phyloP scores from a whole-genome alignment of 2,888 invertebrate species.

The Junonia oenone region DNA sequence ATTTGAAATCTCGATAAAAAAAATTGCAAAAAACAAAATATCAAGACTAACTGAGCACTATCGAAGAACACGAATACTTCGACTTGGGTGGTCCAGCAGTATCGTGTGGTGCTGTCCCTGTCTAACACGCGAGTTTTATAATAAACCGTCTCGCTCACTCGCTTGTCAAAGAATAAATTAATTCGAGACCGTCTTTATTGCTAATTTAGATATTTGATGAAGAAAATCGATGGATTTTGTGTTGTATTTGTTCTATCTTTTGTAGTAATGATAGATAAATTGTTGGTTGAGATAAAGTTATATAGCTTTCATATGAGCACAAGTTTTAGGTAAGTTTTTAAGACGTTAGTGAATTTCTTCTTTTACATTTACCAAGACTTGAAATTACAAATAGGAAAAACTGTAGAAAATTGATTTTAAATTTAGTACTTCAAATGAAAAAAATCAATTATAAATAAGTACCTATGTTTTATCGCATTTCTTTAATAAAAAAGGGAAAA shows the following conservation, averaged over 20 bases:
- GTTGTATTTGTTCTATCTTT: background rate
- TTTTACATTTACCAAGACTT: too few relatives aligned
- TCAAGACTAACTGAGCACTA: conserved; percentile 52
- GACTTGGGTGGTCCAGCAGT: conserved; percentile 69
- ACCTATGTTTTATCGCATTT: too few relatives aligned
- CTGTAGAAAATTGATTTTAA: too few relatives aligned
- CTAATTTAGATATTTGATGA: conserved; percentile 32
- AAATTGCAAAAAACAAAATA: conserved; percentile 38
- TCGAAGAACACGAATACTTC: conserved; percentile 54
- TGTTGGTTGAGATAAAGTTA: background rate
- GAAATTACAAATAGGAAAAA: too few relatives aligned
- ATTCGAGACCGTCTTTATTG: conserved; percentile 27
- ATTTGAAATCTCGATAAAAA: conserved; percentile 13
- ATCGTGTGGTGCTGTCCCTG: conserved; percentile 35
- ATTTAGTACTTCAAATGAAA: too few relatives aligned
- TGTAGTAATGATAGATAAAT: conserved; percentile 8
- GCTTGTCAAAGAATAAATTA: conserved; percentile 53
- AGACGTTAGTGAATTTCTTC: too few relatives aligned
- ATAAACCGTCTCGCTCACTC: conserved; percentile 13
- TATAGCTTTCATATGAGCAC: too few relatives aligned
- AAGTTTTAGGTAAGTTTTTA: too few relatives aligned
- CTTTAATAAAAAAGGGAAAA: too few relatives aligned
- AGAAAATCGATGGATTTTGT: conserved; percentile 17
- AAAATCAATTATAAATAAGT: too few relatives aligned
- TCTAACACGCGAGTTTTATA: conserved; percentile 28